phyloP scores from a whole-genome alignment of 2,888 invertebrate species.

The Tenthredo distinguenda region DNA sequence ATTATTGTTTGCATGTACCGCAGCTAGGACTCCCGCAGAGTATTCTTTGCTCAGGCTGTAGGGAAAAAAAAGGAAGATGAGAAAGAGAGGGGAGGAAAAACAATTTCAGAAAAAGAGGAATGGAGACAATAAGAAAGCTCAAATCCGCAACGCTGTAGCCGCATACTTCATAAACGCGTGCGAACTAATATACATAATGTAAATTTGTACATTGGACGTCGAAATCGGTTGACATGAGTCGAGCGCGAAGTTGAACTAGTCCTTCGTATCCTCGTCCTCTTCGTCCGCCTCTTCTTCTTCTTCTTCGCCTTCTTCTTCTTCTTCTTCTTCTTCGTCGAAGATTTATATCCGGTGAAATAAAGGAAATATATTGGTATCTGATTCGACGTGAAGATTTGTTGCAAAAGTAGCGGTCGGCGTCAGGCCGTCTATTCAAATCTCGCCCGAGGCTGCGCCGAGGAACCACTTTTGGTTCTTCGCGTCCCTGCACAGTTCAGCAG shows the following conservation, averaged over 20 bases:
- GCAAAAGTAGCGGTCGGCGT: conserved; percentile 66
- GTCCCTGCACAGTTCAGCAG: background rate
- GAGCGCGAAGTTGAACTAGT: conserved; percentile 26
- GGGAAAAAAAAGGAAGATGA: background rate
- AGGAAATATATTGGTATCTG: conserved; percentile 67
- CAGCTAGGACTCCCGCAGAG: background rate
- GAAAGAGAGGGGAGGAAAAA: background rate
- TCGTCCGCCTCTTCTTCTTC: background rate
- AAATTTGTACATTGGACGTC: conserved; percentile 25
- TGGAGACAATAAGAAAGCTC: background rate
- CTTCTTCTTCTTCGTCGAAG: conserved; percentile 60
- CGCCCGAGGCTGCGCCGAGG: background rate
- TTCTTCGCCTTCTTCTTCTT: conserved; percentile 46
- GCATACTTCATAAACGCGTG: conserved; percentile 14
- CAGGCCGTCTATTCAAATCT: conserved; percentile 56
- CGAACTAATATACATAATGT: conserved; percentile 43
- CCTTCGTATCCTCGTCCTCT: background rate
- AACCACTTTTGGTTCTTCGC: background rate
- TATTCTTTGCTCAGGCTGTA: conserved; percentile 9
- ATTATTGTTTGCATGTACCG: conserved; percentile 26
- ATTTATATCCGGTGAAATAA: conserved; percentile 67
- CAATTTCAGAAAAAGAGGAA: background rate
- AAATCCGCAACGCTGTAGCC: background rate
- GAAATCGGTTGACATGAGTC: background rate
- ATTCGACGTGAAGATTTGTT: conserved; percentile 77